Evolutionary conservation across 2,113 vertebrate genomes (phyloP).

Genomic region (Epinephelus fuscoguttatus): DNA sequence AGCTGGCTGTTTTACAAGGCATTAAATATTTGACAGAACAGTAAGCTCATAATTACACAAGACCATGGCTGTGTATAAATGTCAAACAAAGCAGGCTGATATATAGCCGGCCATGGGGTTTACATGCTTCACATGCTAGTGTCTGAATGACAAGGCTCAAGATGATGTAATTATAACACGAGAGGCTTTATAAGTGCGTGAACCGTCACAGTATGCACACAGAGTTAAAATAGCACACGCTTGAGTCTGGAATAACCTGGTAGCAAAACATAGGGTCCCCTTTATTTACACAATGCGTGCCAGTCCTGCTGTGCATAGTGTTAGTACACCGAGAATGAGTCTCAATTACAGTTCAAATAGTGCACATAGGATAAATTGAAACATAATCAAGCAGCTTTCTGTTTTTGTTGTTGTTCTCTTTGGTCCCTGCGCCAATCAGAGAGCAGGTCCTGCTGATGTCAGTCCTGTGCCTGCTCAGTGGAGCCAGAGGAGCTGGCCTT

Average conservation of each 20-base stretch:
- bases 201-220: slow-evolving; percentile 55
- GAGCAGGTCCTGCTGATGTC: slow-evolving; percentile 45
- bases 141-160: slow-evolving; percentile 75
- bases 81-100: slow-evolving; percentile 82
- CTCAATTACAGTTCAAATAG: slow-evolving; percentile 55
- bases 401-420: slow-evolving; percentile 13
- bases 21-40: slow-evolving; percentile 81
- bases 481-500: slow-evolving; percentile 71
- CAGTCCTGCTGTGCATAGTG: slow-evolving; percentile 48
- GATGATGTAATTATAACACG: slow-evolving; percentile 81
- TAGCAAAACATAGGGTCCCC: slow-evolving; percentile 56
- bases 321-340: slow-evolving; percentile 46
- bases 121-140: slow-evolving; percentile 79
- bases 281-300: slow-evolving; percentile 58
- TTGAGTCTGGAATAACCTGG: slow-evolving; percentile 57
- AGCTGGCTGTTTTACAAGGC: slow-evolving; percentile 79
- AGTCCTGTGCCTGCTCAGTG: slow-evolving; percentile 39
- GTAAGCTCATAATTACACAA: slow-evolving; percentile 76
- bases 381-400: slow-evolving; percentile 29
- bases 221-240: slow-evolving; percentile 63
- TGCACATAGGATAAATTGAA: slow-evolving; percentile 31
- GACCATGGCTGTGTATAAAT: slow-evolving; percentile 79
- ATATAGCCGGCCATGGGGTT: slow-evolving; percentile 77
- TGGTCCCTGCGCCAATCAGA: slow-evolving; percentile 41
- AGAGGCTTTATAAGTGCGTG: slow-evolving; percentile 63